phyloP scores from a whole-genome alignment of 2,797 vertebrate species.

The Stomatorhinus walkeri region DNA sequence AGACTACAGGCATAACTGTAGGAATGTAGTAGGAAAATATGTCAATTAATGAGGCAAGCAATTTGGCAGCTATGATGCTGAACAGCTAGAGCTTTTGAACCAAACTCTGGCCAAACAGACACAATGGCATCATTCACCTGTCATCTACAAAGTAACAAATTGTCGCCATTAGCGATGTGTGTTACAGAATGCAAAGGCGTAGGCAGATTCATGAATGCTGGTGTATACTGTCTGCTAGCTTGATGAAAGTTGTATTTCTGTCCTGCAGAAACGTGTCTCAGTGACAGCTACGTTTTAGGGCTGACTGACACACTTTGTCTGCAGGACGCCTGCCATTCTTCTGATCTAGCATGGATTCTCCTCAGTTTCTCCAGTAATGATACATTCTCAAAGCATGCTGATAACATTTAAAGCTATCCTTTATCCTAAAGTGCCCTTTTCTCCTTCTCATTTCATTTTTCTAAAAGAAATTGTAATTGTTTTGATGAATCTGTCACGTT shows the following conservation, averaged over 20 bases:
- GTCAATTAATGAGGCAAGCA: constrained; percentile 4
- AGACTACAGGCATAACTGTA: neutral
- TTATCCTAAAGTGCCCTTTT: neutral
- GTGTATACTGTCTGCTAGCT: neutral
- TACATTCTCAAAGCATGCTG: neutral
- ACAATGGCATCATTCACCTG: constrained; percentile 9
- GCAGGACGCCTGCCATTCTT: neutral
- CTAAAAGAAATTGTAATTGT: neutral
- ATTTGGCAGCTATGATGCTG: neutral
- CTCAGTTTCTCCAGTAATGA: neutral
- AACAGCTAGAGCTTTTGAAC: neutral
- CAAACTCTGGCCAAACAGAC: constrained; percentile 5
- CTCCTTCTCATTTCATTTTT: neutral
- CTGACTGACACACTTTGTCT: constrained; percentile 7
- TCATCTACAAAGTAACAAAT: neutral
- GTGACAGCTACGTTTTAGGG: neutral
- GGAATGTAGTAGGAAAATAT: neutral
- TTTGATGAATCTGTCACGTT: neutral
- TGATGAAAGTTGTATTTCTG: neutral
- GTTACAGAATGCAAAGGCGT: neutral
- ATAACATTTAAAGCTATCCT: neutral
- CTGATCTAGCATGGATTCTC: neutral
- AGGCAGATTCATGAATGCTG: neutral
- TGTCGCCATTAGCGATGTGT: neutral
- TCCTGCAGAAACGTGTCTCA: neutral